These are phyloP conservation scores for Terrapene triunguis DNA, from an alignment of 2,113 vertebrate genomes.

Conservation along the genomic window DNA sequence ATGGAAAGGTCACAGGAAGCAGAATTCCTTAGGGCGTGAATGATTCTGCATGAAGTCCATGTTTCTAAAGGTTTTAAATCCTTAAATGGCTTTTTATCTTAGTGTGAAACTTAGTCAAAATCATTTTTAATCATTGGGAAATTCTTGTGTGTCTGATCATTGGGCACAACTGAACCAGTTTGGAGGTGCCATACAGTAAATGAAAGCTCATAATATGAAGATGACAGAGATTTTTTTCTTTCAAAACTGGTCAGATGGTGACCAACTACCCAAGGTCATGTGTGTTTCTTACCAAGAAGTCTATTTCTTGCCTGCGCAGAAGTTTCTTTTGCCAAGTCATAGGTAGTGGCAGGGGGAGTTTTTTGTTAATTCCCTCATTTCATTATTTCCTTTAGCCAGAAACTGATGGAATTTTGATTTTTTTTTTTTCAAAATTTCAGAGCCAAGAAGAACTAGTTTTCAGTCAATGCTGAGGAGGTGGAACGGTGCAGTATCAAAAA, in stretches of 20 bases:
- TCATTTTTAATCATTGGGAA: background rate
- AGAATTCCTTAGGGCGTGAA: background rate
- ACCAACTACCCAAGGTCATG: background rate
- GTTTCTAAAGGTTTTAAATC: conserved; percentile 40
- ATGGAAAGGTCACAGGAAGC: background rate
- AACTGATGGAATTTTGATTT: background rate
- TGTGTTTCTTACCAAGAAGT: background rate
- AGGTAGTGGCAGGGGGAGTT: conserved; percentile 44
- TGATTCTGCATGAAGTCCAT: background rate
- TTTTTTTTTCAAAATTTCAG: background rate
- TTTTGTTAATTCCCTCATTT: background rate
- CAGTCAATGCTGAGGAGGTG: background rate
- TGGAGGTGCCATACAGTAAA: conserved; percentile 16
- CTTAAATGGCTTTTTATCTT: conserved; percentile 52
- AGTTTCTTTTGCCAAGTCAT: conserved; percentile 59
- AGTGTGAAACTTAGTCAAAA: conserved; percentile 6
- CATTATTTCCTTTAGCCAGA: background rate
- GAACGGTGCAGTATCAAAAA: background rate
- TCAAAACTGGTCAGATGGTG: background rate
- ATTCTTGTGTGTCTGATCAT: background rate
- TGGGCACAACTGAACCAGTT: conserved; percentile 7
- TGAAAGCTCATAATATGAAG: background rate
- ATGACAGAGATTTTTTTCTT: conserved; percentile 38
- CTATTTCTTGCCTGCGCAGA: background rate
- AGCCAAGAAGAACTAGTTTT: background rate